A percentile compares a stretch with the other conserved stretches of the same genome.
These are phyloP conservation scores for Agapornis canus DNA, from an alignment of 2,797 vertebrate genomes.

Conservation along the genomic window DNA sequence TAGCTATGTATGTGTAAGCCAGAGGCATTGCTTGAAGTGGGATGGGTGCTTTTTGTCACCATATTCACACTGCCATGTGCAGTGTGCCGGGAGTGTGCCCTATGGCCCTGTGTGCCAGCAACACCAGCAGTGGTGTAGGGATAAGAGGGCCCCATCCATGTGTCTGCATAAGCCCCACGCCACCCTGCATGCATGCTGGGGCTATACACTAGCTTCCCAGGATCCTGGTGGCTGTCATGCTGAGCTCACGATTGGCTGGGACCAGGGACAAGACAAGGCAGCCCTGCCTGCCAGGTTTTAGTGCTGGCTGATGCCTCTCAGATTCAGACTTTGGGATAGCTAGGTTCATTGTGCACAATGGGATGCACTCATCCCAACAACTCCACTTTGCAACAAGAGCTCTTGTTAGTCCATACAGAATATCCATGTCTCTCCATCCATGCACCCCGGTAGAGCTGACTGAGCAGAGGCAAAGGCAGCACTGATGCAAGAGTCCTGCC, in stretches of 20 bases:
- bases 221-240: accelerated
- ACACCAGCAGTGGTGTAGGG: neutral
- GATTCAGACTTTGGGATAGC: accelerated
- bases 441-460: accelerated
- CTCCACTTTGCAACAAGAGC: accelerated
- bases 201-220: accelerated
- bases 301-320: accelerated
- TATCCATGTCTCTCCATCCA: accelerated
- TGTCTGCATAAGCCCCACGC: accelerated
- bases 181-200: accelerated
- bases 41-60: accelerated
- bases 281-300: neutral
- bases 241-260: neutral
- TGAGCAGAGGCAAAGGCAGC: neutral
- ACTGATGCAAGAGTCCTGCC: neutral
- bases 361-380: accelerated
- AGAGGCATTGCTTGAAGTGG: accelerated
- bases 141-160: accelerated
- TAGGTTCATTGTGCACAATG: accelerated
- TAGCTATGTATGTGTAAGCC: accelerated
- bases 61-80: accelerated
- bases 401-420: accelerated
- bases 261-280: accelerated
- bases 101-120: accelerated
- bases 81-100: accelerated